A percentile compares a stretch with the other conserved stretches of the same genome.
Conservation (phyloP, 2,888 invertebrate species). For the Frankliniella intonsa region DNA sequence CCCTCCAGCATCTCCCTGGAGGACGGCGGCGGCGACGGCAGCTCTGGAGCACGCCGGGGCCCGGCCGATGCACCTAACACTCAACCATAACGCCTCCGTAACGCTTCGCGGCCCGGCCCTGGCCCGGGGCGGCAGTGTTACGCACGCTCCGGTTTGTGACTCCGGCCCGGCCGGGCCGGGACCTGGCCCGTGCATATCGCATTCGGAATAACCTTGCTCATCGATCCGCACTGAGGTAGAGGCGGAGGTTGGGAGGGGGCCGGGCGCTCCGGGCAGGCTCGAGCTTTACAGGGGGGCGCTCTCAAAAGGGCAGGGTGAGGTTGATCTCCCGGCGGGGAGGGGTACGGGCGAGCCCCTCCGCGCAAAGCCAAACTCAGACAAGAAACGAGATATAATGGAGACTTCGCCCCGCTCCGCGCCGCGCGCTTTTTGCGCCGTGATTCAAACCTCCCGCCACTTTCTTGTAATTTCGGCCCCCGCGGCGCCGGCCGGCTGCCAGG, state of each 20-base stretch:
- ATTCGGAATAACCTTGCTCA: constrained; percentile 9
- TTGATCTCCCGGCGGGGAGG: background rate
- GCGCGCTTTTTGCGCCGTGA: too few species aligned
- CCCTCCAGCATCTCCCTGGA: background rate
- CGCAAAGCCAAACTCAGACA: background rate
- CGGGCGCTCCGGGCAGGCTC: background rate
- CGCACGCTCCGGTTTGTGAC: background rate
- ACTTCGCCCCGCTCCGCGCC: too few species aligned
- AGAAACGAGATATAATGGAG: background rate
- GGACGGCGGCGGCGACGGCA: background rate
- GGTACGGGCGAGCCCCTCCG: background rate
- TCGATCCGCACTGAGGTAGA: background rate
- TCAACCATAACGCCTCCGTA: too few species aligned
- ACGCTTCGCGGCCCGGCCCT: background rate
- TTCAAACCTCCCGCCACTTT: too few species aligned
- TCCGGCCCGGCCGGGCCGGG: background rate
- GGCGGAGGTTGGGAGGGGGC: background rate
- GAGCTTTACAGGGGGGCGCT: background rate
- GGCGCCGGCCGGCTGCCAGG: too few species aligned
- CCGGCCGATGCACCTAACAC: too few species aligned
- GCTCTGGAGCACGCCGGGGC: too few species aligned
- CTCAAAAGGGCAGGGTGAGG: constrained; percentile 7
- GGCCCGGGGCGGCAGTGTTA: background rate
- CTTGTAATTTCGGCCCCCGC: too few species aligned
- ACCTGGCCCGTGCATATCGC: background rate